Conservation (phyloP, 2,797 vertebrate genomes). For the Sebastolobus alascanus region DNA sequence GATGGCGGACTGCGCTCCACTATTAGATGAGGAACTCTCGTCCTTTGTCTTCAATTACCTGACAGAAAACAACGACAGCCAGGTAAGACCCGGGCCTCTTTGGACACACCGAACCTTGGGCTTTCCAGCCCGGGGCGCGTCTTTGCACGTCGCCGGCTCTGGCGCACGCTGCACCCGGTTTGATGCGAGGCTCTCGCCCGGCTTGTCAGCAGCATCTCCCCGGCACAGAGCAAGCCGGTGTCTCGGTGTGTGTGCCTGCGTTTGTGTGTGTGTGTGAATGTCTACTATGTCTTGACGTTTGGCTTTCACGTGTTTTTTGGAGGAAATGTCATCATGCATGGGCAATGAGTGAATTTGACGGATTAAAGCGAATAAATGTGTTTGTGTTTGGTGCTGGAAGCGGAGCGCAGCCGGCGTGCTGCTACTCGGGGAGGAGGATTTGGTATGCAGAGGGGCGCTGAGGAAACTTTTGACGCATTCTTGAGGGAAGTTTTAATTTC, state of each 20-base stretch:
- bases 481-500: conserved; percentile 71
- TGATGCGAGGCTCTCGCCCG: conserved; percentile 55
- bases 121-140: conserved; percentile 32
- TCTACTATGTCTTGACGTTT: conserved; percentile 66
- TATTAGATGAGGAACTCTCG: conserved; percentile 98
- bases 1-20: conserved; percentile 98
- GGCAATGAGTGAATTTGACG: not conserved
- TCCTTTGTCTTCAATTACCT: conserved; percentile 98
- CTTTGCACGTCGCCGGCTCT: conserved; percentile 61
- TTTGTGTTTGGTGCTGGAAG: not conserved
- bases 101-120: conserved; percentile 33
- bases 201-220: conserved; percentile 74
- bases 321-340: conserved; percentile 68
- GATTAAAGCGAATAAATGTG: conserved; percentile 6
- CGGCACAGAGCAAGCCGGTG: conserved; percentile 44
- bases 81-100: conserved; percentile 84
- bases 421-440: conserved; percentile 44
- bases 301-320: conserved; percentile 82
- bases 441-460: conserved; percentile 68
- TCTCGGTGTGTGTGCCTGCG: conserved; percentile 14
- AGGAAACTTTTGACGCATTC: conserved; percentile 80
- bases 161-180: conserved; percentile 42
- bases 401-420: conserved; percentile 27
- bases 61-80: conserved; percentile 91
- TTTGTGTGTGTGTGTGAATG: not conserved